Evolutionary conservation across 2,888 invertebrate species (phyloP).

Genomic region (Hypercompe scribonia): DNA sequence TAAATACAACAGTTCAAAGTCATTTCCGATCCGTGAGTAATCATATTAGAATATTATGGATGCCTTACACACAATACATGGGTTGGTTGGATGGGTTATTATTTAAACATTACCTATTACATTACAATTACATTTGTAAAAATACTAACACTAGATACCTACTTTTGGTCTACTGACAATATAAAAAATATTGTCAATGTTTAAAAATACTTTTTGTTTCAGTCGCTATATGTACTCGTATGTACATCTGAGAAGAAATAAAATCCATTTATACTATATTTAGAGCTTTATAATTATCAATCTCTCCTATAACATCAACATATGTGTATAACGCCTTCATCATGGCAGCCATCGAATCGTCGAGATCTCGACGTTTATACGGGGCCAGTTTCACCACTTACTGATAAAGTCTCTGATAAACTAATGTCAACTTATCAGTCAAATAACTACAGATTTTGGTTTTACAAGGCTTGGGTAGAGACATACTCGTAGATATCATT

Average conservation of each 20-base stretch:
- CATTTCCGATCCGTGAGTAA: neutral
- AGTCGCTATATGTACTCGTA: constrained; percentile 21
- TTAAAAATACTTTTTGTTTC: constrained; percentile 7
- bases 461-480: too few species aligned
- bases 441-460: too few species aligned
- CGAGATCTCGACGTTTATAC: neutral
- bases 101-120: too few species aligned
- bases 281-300: neutral
- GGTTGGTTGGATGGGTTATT: neutral
- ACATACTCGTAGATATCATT: too few species aligned
- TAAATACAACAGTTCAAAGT: constrained; percentile 1
- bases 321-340: neutral
- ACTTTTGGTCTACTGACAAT: constrained; percentile 12
- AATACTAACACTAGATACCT: constrained; percentile 19
- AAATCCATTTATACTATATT: constrained; percentile 28
- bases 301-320: neutral
- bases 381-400: too few species aligned
- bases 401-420: too few species aligned
- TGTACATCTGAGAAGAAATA: constrained; percentile 35
- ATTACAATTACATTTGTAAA: neutral
- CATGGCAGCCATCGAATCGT: neutral
- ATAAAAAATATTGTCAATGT: neutral
- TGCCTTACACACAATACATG: neutral
- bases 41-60: neutral
- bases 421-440: too few species aligned